Percentiles rank a stretch among this genome's conserved stretches.
phyloP scores from a whole-genome alignment of 2,797 vertebrate genomes.

The Chiroxiphia lanceolata region DNA sequence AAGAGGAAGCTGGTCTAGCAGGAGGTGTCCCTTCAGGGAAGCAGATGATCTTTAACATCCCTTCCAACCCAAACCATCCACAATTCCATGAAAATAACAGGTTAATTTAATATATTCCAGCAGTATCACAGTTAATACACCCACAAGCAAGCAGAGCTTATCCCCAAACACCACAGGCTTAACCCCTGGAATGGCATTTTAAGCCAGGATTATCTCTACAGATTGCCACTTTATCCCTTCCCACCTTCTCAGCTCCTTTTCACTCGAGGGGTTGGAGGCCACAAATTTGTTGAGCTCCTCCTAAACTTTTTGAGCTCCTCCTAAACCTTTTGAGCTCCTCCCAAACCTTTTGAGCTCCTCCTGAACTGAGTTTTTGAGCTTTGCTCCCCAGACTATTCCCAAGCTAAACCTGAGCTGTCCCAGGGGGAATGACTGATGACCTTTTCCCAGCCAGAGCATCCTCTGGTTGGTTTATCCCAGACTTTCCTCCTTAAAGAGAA shows the following conservation, averaged over 20 bases:
- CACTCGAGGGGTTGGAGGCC: not conserved
- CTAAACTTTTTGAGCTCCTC: not conserved
- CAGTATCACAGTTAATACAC: not conserved
- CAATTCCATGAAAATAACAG: too few species aligned
- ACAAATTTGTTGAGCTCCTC: not conserved
- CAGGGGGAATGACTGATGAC: not conserved
- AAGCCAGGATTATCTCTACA: not conserved
- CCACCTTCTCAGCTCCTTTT: not conserved
- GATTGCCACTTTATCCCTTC: not conserved
- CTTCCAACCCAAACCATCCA: not conserved
- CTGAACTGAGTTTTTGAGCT: not conserved
- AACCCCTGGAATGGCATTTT: not conserved
- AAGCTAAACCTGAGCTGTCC: not conserved
- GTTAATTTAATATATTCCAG: not conserved
- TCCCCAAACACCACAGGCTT: not conserved
- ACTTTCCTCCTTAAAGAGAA: not conserved
- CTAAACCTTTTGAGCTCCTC: too few species aligned
- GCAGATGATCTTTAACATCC: not conserved
- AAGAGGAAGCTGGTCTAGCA: not conserved
- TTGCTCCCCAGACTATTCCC: not conserved
- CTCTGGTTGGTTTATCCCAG: not conserved
- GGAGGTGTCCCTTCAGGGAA: not conserved
- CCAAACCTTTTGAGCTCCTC: too few species aligned
- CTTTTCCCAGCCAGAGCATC: too few species aligned
- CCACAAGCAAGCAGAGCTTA: not conserved